phyloP scores from a whole-genome alignment of 2,797 vertebrate species.

The Anabas testudineus region DNA sequence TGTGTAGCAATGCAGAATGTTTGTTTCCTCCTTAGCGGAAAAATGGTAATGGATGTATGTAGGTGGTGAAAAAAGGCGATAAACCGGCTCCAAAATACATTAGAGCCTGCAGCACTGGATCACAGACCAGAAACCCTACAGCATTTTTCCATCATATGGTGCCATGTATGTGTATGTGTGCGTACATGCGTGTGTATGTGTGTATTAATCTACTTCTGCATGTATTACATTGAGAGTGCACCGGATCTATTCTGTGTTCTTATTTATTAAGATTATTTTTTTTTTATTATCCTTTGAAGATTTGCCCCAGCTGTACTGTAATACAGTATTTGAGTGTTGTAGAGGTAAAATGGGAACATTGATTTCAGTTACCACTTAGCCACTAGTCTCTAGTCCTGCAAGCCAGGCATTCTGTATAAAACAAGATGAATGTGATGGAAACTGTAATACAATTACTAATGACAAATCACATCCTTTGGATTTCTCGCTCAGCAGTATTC shows the following conservation, averaged over 20 bases:
- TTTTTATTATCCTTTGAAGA: constrained; percentile 20
- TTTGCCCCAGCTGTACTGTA: constrained; percentile 24
- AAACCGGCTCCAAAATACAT: constrained; percentile 52
- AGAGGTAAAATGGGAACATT: constrained; percentile 64
- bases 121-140: constrained; percentile 62
- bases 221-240: constrained; percentile 21
- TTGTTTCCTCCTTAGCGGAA: no score
- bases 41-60: no score
- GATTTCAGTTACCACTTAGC: constrained; percentile 62
- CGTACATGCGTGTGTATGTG: not conserved
- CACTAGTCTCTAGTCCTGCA: constrained; percentile 62
- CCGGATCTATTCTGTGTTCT: constrained; percentile 8
- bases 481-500: constrained; percentile 64
- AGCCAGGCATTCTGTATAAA: constrained; percentile 66
- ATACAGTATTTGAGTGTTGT: constrained; percentile 44
- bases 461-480: constrained; percentile 65
- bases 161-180: constrained; percentile 42
- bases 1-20: constrained; percentile 7
- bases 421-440: constrained; percentile 75
- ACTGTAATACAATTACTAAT: constrained; percentile 73
- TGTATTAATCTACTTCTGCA: constrained; percentile 4
- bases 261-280: no score
- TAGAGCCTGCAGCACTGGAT: constrained; percentile 53
- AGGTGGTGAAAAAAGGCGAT: not conserved
- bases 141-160: constrained; percentile 77